Percentiles rank a stretch among this genome's conserved stretches.
Evolutionary conservation across 2,797 vertebrate genomes (phyloP).

Genomic region (Nothura maculosa): DNA sequence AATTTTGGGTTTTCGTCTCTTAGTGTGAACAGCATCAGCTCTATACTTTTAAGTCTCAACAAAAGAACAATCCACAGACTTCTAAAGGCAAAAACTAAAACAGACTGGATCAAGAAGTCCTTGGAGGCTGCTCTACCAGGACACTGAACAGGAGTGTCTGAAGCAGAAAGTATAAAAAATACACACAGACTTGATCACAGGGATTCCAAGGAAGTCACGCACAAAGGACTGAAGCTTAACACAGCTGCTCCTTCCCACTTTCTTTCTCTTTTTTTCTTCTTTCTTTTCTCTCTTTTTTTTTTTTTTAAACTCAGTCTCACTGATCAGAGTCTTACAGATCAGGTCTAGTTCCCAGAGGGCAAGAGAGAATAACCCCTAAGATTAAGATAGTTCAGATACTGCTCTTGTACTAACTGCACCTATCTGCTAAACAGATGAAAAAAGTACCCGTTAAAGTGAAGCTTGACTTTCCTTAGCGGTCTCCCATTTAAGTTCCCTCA

Average conservation of each 20-base stretch:
- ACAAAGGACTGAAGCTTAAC: not conserved
- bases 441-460: not conserved
- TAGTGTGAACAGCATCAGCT: not conserved
- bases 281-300: too few relatives aligned
- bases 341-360: not conserved
- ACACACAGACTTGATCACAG: not conserved
- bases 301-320: not conserved
- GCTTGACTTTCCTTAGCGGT: not conserved
- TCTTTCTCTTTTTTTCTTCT: too few relatives aligned
- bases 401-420: fast-evolving
- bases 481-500: not conserved
- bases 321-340: too few relatives aligned
- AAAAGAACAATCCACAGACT: not conserved
- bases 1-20: not conserved
- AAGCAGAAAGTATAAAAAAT: not conserved
- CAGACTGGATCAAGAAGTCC: not conserved
- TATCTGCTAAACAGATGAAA: not conserved
- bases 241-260: not conserved
- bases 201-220: not conserved
- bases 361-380: not conserved
- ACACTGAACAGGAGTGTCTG: not conserved
- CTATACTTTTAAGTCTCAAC: not conserved
- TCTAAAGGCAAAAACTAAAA: not conserved
- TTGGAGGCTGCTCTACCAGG: not conserved
- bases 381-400: not conserved